Percentiles rank a stretch among this genome's conserved stretches.
Evolutionary conservation across 1,140 invertebrate species (phyloP).

Genomic region (Cheumatopsyche charites): DNA sequence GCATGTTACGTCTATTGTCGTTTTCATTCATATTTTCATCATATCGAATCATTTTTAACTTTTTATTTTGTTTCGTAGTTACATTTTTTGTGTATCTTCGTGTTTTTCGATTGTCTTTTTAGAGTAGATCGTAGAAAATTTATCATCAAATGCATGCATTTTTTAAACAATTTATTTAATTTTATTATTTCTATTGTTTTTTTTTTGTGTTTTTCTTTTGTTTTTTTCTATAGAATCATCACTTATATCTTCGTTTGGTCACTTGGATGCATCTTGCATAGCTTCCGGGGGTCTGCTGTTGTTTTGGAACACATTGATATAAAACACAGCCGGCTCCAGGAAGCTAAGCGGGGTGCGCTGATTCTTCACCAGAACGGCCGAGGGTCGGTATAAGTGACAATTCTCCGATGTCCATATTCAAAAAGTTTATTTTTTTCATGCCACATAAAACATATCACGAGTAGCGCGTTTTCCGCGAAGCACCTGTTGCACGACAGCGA

Average conservation of each 20-base stretch:
- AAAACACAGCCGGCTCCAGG: conserved; percentile 39
- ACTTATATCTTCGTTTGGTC: conserved; percentile 25
- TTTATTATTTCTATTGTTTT: conserved; percentile 16
- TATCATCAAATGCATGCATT: too few species aligned
- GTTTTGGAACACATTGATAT: conserved; percentile 21
- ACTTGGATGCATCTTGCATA: conserved; percentile 43
- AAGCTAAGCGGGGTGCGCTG: conserved; percentile 32
- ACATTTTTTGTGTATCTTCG: too few species aligned
- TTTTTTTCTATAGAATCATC: conserved; percentile 24
- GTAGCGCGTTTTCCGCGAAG: neutral
- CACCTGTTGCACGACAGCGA: conserved; percentile 7
- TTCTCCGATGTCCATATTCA: conserved; percentile 3
- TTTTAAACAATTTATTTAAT: neutral
- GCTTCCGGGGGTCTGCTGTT: conserved; percentile 39
- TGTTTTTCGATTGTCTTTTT: too few species aligned
- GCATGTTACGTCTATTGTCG: too few species aligned
- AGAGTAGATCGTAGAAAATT: too few species aligned
- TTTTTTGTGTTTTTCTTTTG: conserved; percentile 19
- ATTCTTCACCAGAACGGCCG: conserved; percentile 14
- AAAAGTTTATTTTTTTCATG: conserved; percentile 20
- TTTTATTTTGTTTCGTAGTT: too few species aligned
- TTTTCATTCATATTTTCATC: too few species aligned
- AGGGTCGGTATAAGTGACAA: conserved; percentile 27
- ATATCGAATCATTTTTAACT: too few species aligned
- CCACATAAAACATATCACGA: neutral